Base-by-base conservation (phyloP, 2,888 invertebrate species). In the Drosophila affinis region DNA sequence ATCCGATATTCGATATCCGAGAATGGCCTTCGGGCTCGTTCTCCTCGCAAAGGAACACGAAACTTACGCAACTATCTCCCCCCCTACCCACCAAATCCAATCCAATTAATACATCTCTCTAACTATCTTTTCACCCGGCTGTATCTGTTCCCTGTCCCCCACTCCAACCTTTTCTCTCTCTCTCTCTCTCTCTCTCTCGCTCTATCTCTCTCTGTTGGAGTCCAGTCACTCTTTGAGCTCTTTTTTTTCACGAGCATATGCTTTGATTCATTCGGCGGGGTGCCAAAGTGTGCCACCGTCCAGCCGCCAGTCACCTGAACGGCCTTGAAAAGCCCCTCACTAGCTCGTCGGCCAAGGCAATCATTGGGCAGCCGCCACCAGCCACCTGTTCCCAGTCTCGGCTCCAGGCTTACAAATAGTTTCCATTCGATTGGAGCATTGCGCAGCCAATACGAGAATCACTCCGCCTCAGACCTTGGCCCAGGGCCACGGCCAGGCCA, bases 21-120 rank as follows among this genome's bases (percentile, higher is more conserved):
- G 24, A 58, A 57, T 52, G 21, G 24, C 76, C 69, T 61, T 18
- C 77, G 76, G 78, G 72, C 47, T 75, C 78, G 78, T 79, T 79
- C 72, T 61, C 47, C 44, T 78, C 78, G 79, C 78, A 69, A 78
- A 54, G 44, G 57, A 67, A 78, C 69, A 76, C 77, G 64, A 47
- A 75, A 76, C 71, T 77, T 17, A 17, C 24, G 24, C 45, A 46
- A 73, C 79, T 39, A 14, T 39, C 39, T 39, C 2, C 39, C 39
- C 39, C 39, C 14, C 14, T 12, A 12, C 14, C 39, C 39, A 2
- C 6, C 39, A 39, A 34, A 14, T 18, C 32, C 3, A 45, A 39
- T 14, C 39, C 39, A 14, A 14, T 14, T 39, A 14, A 39, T 14
- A 39, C 39, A 39, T 39, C 14, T 39, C 39, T 39, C 14, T 14